Evolutionary conservation across 2,797 vertebrate species (phyloP).

Genomic region (Sylvia borin): DNA sequence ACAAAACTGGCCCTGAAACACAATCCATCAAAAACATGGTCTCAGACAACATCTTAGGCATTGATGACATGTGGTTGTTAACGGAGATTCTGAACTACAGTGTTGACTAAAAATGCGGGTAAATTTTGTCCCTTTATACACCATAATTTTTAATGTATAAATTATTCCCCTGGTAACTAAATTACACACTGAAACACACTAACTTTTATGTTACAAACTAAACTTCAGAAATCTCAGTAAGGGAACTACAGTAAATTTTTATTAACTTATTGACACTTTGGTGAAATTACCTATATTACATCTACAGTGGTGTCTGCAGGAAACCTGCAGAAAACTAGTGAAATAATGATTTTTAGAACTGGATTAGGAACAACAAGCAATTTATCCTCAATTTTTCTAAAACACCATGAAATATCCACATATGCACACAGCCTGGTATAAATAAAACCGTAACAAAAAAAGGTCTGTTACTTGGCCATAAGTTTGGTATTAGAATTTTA

Average conservation of each 20-base stretch:
- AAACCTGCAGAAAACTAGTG: not conserved
- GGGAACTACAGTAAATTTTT: not conserved
- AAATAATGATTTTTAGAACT: not conserved
- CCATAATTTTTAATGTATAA: not conserved
- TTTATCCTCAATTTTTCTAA: not conserved
- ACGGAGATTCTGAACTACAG: not conserved
- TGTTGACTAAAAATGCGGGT: not conserved
- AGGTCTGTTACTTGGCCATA: not conserved
- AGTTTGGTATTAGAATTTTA: not conserved
- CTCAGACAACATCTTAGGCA: not conserved
- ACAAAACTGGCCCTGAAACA: slow-evolving; percentile 90
- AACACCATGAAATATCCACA: not conserved
- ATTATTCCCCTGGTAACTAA: not conserved
- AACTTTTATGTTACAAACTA: not conserved
- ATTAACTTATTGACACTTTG: not conserved
- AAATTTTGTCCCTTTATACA: not conserved
- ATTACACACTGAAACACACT: not conserved
- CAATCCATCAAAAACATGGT: not conserved
- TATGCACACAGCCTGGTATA: not conserved
- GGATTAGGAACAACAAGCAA: not conserved
- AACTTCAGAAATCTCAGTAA: not conserved
- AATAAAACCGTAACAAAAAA: not conserved
- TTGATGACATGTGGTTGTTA: not conserved
- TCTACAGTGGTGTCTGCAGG: not conserved
- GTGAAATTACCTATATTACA: not conserved